Conservation (phyloP, 2,113 vertebrate species). For the Cebidichthys violaceus region DNA sequence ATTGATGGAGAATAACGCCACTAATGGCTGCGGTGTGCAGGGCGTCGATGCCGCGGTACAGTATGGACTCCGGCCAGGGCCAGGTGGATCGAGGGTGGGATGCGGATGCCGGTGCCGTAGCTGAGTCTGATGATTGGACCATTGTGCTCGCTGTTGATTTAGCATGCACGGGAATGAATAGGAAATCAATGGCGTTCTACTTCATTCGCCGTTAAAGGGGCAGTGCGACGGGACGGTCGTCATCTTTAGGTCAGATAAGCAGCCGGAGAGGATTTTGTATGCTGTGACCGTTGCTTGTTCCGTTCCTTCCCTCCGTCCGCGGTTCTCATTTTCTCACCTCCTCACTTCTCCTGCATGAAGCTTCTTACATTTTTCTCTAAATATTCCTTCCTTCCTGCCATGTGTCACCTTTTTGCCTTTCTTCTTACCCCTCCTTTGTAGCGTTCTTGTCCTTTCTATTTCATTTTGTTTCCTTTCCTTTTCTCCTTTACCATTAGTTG, state of each 20-base stretch:
- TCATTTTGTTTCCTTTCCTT: not conserved
- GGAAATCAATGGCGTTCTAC: slow-evolving; percentile 84
- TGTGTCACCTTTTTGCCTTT: not conserved
- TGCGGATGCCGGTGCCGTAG: slow-evolving; percentile 54
- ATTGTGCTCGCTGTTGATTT: slow-evolving; percentile 87
- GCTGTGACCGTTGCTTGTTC: not conserved
- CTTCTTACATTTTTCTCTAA: not conserved
- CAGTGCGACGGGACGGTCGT: slow-evolving; percentile 65
- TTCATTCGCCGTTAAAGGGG: slow-evolving; percentile 72
- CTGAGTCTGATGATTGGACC: slow-evolving; percentile 82
- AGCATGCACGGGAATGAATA: slow-evolving; percentile 83
- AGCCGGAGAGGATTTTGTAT: not conserved
- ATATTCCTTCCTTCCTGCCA: no score
- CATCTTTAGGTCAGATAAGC: slow-evolving; percentile 18
- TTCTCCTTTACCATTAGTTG: not conserved
- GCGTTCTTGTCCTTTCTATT: not conserved
- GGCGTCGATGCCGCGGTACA: slow-evolving; percentile 62
- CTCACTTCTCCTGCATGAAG: not conserved
- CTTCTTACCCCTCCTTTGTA: no score
- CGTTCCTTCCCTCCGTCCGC: not conserved
- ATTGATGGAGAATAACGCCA: slow-evolving; percentile 76
- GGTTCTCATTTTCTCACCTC: not conserved
- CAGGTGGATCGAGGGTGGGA: slow-evolving; percentile 75
- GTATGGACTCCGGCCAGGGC: slow-evolving; percentile 71
- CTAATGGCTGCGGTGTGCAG: slow-evolving; percentile 72